Percentiles rank a stretch among this genome's conserved stretches.
Conservation (phyloP, 2,797 vertebrate species). For the Spheniscus humboldti region DNA sequence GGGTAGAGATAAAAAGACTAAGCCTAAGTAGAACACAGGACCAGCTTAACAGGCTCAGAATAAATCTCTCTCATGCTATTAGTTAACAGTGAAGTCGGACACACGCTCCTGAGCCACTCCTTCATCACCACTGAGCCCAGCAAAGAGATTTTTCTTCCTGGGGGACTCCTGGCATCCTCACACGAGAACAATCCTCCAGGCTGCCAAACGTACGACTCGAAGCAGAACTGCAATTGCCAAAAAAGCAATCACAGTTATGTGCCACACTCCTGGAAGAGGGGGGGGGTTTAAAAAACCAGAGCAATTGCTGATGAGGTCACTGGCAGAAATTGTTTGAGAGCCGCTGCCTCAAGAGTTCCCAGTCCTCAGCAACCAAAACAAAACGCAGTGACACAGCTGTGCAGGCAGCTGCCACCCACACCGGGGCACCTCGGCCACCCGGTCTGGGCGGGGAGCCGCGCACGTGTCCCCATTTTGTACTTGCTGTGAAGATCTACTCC, state of each 20-base stretch:
- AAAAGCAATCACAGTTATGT: not conserved
- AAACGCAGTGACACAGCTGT: fast-evolving
- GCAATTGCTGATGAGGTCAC: not conserved
- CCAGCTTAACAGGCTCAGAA: conserved; percentile 29
- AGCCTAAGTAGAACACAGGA: not conserved
- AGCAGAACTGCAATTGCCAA: not conserved
- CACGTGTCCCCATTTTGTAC: fast-evolving
- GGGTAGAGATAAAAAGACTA: conserved; percentile 25
- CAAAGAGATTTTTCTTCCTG: not conserved
- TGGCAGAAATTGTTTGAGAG: not conserved
- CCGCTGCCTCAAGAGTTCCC: not conserved
- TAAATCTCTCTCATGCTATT: conserved; percentile 10
- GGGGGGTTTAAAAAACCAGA: not conserved
- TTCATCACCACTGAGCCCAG: not conserved
- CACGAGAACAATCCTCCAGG: not conserved
- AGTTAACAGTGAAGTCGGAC: not conserved
- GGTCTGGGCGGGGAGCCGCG: fast-evolving
- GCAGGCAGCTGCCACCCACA: not conserved
- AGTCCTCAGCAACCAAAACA: not conserved
- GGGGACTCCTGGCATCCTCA: not conserved
- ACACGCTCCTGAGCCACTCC: not conserved
- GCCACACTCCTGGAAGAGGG: not conserved
- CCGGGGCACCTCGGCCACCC: not conserved
- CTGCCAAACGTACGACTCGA: fast-evolving
- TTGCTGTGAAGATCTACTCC: not conserved